Conservation (phyloP, 2,888 invertebrate species). For the Conus canariensis region DNA sequence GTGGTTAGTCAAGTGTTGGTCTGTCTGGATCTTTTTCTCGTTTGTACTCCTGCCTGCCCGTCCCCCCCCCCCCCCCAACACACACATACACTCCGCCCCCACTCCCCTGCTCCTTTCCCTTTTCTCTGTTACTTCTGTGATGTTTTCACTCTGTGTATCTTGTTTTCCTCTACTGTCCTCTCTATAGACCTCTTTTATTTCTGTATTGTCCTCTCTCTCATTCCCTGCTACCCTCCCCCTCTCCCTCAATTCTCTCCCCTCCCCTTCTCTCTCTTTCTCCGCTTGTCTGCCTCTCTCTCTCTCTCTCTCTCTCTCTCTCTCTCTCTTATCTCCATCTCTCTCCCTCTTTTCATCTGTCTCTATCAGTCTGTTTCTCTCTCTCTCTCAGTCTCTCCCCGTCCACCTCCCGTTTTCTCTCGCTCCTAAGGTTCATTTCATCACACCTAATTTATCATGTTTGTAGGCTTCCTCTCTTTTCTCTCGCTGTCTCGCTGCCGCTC, state of each 20-base stretch:
- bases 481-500: background rate
- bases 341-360: background rate
- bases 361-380: background rate
- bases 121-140: too few species aligned
- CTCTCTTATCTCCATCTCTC: background rate
- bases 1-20: too few species aligned
- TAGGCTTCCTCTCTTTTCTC: background rate
- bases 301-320: background rate
- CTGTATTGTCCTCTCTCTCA: background rate
- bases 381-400: too few species aligned
- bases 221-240: background rate
- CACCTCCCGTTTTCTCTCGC: background rate
- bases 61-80: too few species aligned
- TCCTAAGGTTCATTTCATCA: background rate
- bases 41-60: background rate
- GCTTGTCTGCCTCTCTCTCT: background rate
- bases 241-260: background rate
- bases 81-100: too few species aligned
- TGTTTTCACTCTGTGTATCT: background rate
- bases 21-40: too few species aligned
- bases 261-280: background rate
- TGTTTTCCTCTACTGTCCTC: too few species aligned
- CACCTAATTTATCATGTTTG: background rate
- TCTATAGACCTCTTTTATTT: background rate
- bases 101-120: too few species aligned